Evolutionary conservation across 2,797 vertebrate genomes (phyloP), one percentile per base, ranked within the genome.

Genomic region (Amblyopsis hoosieri): DNA sequence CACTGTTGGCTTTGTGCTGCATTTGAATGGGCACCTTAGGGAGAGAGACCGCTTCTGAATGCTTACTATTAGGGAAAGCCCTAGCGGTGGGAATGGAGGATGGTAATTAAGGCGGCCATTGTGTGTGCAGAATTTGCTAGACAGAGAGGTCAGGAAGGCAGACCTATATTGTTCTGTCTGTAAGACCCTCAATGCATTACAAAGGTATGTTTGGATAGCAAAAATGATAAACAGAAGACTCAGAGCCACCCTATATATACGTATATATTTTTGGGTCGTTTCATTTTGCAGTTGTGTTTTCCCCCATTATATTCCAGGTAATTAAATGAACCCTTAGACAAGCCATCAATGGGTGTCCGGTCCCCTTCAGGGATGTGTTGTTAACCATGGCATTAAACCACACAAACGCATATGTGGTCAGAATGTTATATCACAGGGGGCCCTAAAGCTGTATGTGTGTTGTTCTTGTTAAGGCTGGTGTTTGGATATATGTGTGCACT

Each of bases 51-150:
- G 62, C 60, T 83, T 87, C 83, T 92, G 85, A 92, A 91, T 92
- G 87, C 80, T 81, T 79, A 75, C 87, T 78, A 85, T 89, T 89
- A 87, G 88, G 87, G 87, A 88, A 87, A 89, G 88, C 86, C 88
- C 85, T 85, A 87, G 87, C 60, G 80, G 83, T 91, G 88, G 87
- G 90, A 92, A 91, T 88, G 85, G 82, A 87, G 74, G 82, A 81
- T 87, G 85, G 87, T 92, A 91, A 94, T 93, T 93, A 92, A 92
- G 90, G 90, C 84, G 72, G 78, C 80, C 89, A 92, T 93, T 93
- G 91, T 94, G 79, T 53, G 83, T 67, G 85, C 85, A 90, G 84
- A 85, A 92, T 88, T 85, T 87, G 85, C 78, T 75, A 87, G 87
- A 91, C 84, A 72, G 82, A 80, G 84, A 87, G 90, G 92, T 92